Conservation (phyloP, 2,797 vertebrate genomes). For the Falco novaeseelandiae region DNA sequence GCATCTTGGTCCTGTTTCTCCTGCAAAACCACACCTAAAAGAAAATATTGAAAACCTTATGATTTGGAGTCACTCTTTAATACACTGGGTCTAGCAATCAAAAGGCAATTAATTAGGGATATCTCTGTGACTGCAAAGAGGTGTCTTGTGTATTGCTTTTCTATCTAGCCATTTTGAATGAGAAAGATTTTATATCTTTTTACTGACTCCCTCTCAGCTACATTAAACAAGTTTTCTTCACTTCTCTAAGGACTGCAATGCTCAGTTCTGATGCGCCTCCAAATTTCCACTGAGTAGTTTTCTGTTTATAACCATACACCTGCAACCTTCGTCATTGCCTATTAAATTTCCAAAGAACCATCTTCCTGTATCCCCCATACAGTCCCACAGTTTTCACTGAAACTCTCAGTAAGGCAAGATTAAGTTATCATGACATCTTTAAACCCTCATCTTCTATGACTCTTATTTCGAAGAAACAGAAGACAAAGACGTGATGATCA, state of each 20-base stretch:
- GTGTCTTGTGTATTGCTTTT: not conserved
- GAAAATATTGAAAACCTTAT: not conserved
- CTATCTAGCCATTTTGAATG: too few relatives aligned
- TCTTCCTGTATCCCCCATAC: accelerated
- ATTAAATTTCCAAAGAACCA: not conserved
- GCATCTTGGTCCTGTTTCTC: slow-evolving; percentile 96
- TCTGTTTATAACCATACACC: not conserved
- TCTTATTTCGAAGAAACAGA: not conserved
- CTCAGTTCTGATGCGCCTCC: not conserved
- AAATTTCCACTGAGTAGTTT: not conserved
- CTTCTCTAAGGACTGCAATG: not conserved
- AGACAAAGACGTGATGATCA: not conserved
- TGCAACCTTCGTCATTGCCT: not conserved
- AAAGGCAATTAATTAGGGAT: not conserved
- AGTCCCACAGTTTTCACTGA: not conserved
- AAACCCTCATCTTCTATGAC: not conserved
- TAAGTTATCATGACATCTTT: not conserved
- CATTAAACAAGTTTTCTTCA: not conserved
- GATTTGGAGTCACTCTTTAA: not conserved
- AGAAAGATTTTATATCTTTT: not conserved
- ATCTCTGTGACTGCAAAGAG: not conserved
- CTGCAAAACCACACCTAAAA: slow-evolving; percentile 96
- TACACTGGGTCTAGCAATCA: not conserved
- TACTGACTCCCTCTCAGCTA: not conserved
- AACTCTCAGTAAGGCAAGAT: not conserved